Base-by-base conservation (phyloP, 2,113 vertebrate genomes). In the Alethe diademata region DNA sequence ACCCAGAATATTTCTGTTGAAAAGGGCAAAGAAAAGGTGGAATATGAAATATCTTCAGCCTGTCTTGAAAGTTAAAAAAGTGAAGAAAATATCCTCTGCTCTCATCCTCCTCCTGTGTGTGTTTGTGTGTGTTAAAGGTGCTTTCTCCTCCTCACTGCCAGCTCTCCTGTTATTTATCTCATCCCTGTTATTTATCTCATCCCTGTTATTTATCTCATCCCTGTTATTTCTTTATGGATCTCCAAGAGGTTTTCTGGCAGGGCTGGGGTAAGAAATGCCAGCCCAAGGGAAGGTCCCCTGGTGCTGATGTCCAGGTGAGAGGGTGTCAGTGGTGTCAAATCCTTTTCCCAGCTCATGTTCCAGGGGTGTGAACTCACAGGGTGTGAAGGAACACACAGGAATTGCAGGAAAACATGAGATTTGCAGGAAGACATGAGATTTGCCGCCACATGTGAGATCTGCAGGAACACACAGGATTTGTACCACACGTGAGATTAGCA, bases 221-320 rank as follows among this genome's bases (percentile, higher is more conserved):
- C 40, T 17, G 7, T 9, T 2, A 5, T 19, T 79, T 76, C 23
- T 81, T 67, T 43, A 10, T 11, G 48, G 60, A 48, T 4, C 24
- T 48, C 51, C 36, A 67, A 67, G 60, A 23, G 31, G 42, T 81
- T 35, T 50, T 36, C 43, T 86, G 61, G 43, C 24, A 36, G 12
- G 4, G 35, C 14, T 14, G 51, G 80, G 66, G 17, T 29, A 14
- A 85, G 42, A 38, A 14, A 9, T 0, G 2, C 28, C 42, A 58
- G 50, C 26, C 71, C 60, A 40, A 22, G 74, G 58, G 24, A 73
- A 56, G 45, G 62, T 86, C 23, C 71, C 25, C 60, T 70, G 1
- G 0, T n/a, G 45, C 71, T 33, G 31, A 8, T 31, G 9, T 4
- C 12, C 4, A 17, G 74, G 58, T 22, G 29, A 33, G 3, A 0